Evolutionary conservation across 2,797 vertebrate species (phyloP).

Genomic region (Hypotaenidia philippensis): DNA sequence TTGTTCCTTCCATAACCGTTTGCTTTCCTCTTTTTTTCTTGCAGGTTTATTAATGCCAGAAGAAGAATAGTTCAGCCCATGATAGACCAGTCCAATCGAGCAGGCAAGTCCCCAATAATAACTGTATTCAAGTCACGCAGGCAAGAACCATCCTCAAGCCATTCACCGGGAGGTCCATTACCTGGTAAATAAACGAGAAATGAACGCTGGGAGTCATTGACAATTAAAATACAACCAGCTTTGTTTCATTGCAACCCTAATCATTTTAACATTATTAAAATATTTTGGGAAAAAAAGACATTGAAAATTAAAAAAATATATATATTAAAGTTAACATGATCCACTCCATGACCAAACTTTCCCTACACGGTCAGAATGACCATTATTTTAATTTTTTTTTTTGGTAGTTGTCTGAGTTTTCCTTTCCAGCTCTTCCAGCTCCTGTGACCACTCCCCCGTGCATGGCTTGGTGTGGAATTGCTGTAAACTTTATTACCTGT

Average conservation of each 20-base stretch:
- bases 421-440: conserved; percentile 87
- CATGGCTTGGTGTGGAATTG: conserved; percentile 97
- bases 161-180: conserved; percentile 87
- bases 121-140: conserved; percentile 87
- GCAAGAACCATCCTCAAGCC: conserved; percentile 86
- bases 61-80: conserved; percentile 99
- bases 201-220: conserved; percentile 81
- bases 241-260: conserved; percentile 81
- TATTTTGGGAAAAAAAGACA: neutral
- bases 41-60: conserved; percentile 99
- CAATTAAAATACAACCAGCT: conserved; percentile 79
- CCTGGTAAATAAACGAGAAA: conserved; percentile 88
- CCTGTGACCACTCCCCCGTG: conserved; percentile 89
- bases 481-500: conserved; percentile 99
- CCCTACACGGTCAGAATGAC: conserved; percentile 47
- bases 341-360: conserved; percentile 6
- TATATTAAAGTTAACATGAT: conserved; percentile 51
- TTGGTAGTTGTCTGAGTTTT: conserved; percentile 77
- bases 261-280: conserved; percentile 73
- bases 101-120: conserved; percentile 95
- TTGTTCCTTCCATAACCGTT: conserved; percentile 42
- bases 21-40: conserved; percentile 63
- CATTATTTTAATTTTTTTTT: conserved; percentile 61
- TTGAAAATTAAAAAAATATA: neutral
- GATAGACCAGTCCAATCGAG: conserved; percentile 99